These are phyloP conservation scores for Schizotus pectinicornis DNA, from an alignment of 2,888 invertebrate species.

Conservation along the genomic window DNA sequence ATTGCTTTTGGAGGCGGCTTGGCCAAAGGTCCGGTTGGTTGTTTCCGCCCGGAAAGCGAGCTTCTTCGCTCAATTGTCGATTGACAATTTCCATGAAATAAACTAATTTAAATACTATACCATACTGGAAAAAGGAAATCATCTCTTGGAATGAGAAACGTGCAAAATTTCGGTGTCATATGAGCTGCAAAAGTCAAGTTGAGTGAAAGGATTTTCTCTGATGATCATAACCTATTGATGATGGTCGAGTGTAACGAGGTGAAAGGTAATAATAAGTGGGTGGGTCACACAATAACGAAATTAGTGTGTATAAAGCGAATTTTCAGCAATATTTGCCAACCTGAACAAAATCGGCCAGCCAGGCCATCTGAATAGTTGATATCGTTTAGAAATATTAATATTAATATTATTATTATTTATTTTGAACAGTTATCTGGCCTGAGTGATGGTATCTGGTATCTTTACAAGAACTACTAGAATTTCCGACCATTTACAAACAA, in stretches of 20 bases:
- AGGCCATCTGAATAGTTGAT: no score
- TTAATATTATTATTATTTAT: no score
- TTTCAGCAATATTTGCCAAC: neutral
- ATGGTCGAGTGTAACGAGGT: constrained; percentile 13
- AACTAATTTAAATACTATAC: neutral
- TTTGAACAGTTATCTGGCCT: no score
- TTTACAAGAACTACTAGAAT: no score
- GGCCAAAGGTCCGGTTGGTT: constrained; percentile 8
- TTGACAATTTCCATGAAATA: no score
- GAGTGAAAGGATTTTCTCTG: constrained; percentile 30
- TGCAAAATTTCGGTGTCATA: constrained; percentile 12
- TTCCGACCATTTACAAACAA: no score
- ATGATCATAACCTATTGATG: constrained; percentile 17
- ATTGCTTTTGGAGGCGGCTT: constrained; percentile 12
- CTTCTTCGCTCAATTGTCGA: no score
- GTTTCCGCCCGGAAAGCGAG: neutral
- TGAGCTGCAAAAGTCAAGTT: constrained; percentile 5
- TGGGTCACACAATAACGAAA: neutral
- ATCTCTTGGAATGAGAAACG: neutral
- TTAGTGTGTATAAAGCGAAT: neutral
- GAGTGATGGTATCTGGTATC: no score
- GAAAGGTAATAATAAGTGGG: constrained; percentile 24
- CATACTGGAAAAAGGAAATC: constrained; percentile 5
- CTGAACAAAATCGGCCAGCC: no score
- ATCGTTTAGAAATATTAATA: no score